These are phyloP conservation scores for Hemichromis elongatus DNA, from an alignment of 2,113 vertebrate species.

Conservation along the genomic window DNA sequence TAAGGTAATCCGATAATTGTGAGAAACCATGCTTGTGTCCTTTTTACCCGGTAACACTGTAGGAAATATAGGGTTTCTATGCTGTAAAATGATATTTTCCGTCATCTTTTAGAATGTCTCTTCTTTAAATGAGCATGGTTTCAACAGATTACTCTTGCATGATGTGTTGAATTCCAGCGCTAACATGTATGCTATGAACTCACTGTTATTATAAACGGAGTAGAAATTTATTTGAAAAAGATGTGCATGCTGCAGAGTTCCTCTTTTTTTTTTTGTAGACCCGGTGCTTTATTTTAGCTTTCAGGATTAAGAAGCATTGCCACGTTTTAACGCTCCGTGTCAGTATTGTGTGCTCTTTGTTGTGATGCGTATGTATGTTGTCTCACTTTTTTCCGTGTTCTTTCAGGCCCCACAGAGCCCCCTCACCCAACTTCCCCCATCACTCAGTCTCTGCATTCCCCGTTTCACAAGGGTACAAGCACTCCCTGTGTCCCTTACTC, in stretches of 20 bases:
- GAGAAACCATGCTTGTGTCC: background rate
- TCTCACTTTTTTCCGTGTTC: slow-evolving; percentile 72
- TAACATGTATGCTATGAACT: background rate
- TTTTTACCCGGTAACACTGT: background rate
- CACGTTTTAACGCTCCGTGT: background rate
- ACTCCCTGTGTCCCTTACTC: slow-evolving; percentile 39
- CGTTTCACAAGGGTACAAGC: slow-evolving; percentile 80
- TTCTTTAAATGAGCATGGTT: background rate
- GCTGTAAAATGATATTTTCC: background rate
- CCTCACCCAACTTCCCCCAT: slow-evolving; percentile 78
- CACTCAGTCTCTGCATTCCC: slow-evolving; percentile 73
- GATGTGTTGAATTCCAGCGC: background rate
- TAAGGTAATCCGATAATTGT: background rate
- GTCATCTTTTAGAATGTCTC: background rate
- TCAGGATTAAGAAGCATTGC: background rate
- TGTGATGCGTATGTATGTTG: slow-evolving; percentile 47
- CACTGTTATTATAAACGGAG: background rate
- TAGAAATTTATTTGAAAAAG: background rate
- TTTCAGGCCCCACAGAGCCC: slow-evolving; percentile 78
- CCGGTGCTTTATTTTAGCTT: background rate
- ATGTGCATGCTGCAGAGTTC: slow-evolving; percentile 1
- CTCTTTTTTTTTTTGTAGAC: background rate
- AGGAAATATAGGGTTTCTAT: background rate
- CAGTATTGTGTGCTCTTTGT: background rate
- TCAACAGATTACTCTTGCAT: slow-evolving; percentile 6